Base-by-base conservation (phyloP, 2,113 vertebrate genomes). In the Verasper variegatus region DNA sequence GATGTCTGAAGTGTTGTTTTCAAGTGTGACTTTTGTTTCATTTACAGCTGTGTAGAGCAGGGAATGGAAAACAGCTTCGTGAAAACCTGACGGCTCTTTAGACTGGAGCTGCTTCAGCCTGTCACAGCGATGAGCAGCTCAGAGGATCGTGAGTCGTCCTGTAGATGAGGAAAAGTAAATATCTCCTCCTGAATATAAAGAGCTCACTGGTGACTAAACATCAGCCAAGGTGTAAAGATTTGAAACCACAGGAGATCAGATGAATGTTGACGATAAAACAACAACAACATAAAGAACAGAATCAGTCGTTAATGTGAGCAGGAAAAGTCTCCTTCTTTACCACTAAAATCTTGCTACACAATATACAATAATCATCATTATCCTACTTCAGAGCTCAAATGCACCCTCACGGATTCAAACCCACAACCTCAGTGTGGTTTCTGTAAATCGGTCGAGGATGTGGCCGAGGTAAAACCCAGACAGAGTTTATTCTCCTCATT, bases 401-500 rank as follows among this genome's bases (percentile, higher is more conserved):
- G 3, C 40, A 52, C 6, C 20, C 58, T 71, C 58, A 6, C 55
- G 18, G 51, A 58, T 45, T 81, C 42, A 60, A 83, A 64, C 73
- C 27, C 0, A 49, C 74, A 70, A 69, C 35, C 66, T 74, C 57
- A 37, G 31, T 71, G 35, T 27, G 57, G 58, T 71, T 67, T 55
- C 21, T 58, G 8, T 59, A 24, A 51, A 51, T 18, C 47, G 62
- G 52, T 40, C 57, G 6, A 76, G 12, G 15, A 70, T 61, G 51
- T 6, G 71, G 57, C 65, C 40, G 51, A 66, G 23, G 74, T 72
- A 60, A 71, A 69, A 54, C 0, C 57, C 42, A 56, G 71, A 75
- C 65, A 21, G 9, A 31, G 35, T 67, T 66, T 54, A 63, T 73
- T 78, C 56, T 65, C 26, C 61, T 78, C 26, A 4, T 68, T 51